Evolutionary conservation across 2,113 vertebrate genomes (phyloP).

Genomic region (Nesospiza acunhae): DNA sequence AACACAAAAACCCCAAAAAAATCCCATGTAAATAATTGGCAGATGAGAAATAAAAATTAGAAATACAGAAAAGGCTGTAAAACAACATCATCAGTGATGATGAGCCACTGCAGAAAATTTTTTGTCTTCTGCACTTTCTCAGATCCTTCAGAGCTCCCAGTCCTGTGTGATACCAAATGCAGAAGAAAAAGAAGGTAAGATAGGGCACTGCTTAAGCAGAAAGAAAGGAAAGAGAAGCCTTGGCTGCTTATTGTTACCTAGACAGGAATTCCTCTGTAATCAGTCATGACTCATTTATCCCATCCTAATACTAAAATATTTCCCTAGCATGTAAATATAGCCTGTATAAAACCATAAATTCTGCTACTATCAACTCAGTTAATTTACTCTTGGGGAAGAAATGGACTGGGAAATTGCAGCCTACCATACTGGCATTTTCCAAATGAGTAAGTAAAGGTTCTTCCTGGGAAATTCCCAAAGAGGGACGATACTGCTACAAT

Average conservation of each 20-base stretch:
- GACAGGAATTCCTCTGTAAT: neutral
- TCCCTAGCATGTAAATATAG: neutral
- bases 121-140: neutral
- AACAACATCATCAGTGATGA: neutral
- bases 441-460: constrained; percentile 1
- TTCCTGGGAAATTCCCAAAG: constrained; percentile 1
- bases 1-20: neutral
- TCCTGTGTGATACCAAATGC: neutral
- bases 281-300: constrained; percentile 8
- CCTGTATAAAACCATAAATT: neutral
- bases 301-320: neutral
- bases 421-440: neutral
- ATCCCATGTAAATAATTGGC: neutral
- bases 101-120: neutral
- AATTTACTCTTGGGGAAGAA: neutral
- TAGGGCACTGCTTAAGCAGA: neutral
- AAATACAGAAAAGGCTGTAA: neutral
- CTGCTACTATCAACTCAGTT: constrained; percentile 16
- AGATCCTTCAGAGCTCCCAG: neutral
- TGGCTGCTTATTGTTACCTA: neutral
- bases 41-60: neutral
- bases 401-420: constrained; percentile 6
- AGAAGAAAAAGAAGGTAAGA: neutral
- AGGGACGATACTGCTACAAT: neutral
- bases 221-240: neutral